These are phyloP conservation scores for Clamator glandarius DNA, from an alignment of 2,797 vertebrate genomes.

Conservation along the genomic window DNA sequence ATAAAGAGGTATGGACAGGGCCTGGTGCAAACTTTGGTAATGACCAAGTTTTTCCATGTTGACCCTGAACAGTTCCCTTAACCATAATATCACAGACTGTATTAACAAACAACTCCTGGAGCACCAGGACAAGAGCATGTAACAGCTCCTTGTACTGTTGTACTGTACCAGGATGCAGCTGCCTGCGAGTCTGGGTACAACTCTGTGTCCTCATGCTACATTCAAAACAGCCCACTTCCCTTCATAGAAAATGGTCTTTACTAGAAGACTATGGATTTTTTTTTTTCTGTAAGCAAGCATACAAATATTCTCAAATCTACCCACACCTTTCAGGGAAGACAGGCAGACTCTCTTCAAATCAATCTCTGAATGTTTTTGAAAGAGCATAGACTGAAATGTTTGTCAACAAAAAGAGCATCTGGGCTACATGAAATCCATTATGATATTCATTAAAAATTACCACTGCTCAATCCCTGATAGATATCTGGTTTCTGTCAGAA, in stretches of 20 bases:
- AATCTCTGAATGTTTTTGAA: not conserved
- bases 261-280: not conserved
- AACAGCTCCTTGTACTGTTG: not conserved
- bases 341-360: not conserved
- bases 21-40: not conserved
- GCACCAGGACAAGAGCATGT: not conserved
- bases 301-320: not conserved
- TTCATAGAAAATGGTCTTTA: not conserved
- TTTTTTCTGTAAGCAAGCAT: not conserved
- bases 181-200: not conserved
- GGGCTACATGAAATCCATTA: not conserved
- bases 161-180: not conserved
- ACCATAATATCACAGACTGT: not conserved
- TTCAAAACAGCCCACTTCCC: not conserved
- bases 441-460: not conserved
- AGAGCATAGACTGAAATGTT: not conserved
- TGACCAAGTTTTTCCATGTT: not conserved
- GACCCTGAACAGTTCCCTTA: not conserved
- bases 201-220: rapidly evolving
- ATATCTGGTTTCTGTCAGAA: not conserved
- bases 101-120: not conserved
- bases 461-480: not conserved
- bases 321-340: not conserved
- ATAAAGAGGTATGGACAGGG: not conserved
- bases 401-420: not conserved